Percentiles rank a stretch among this genome's conserved stretches.
phyloP scores from a whole-genome alignment of 2,888 invertebrate genomes.

The Cerastis leucographa region DNA sequence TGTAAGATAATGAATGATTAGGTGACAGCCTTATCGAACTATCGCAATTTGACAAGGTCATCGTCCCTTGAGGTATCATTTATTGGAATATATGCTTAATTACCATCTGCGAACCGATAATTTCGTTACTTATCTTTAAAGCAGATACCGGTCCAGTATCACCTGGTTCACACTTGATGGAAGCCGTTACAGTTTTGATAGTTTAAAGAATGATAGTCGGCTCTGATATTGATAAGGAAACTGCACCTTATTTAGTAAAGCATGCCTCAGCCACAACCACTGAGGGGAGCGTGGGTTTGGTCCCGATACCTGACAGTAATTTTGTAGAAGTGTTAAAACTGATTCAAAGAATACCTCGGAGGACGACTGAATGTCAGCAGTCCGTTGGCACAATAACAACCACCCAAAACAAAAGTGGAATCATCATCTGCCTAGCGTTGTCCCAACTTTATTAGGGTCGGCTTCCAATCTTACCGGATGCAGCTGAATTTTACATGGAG shows the following conservation, averaged over 20 bases:
- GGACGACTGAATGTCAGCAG: background rate
- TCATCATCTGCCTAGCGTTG: too few relatives aligned
- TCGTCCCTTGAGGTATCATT: background rate
- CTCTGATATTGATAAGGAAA: background rate
- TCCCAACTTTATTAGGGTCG: too few relatives aligned
- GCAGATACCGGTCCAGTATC: background rate
- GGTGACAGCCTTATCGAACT: background rate
- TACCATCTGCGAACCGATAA: conserved; percentile 16
- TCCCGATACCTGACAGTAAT: background rate
- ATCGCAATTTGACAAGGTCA: background rate
- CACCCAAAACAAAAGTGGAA: background rate
- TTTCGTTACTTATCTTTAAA: conserved; percentile 5
- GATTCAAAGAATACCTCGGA: background rate
- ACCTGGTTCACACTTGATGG: conserved; percentile 6
- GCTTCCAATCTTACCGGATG: too few relatives aligned
- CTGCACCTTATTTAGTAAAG: background rate
- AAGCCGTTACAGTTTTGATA: background rate
- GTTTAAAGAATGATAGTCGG: background rate
- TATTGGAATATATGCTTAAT: conserved; percentile 19
- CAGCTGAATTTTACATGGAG: too few relatives aligned
- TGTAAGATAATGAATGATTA: conserved; percentile 1
- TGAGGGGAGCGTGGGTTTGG: background rate
- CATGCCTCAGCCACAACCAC: background rate
- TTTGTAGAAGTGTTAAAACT: background rate
- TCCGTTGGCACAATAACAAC: background rate